Evolutionary conservation across 2,113 vertebrate genomes (phyloP).

Genomic region (Podarcis muralis): DNA sequence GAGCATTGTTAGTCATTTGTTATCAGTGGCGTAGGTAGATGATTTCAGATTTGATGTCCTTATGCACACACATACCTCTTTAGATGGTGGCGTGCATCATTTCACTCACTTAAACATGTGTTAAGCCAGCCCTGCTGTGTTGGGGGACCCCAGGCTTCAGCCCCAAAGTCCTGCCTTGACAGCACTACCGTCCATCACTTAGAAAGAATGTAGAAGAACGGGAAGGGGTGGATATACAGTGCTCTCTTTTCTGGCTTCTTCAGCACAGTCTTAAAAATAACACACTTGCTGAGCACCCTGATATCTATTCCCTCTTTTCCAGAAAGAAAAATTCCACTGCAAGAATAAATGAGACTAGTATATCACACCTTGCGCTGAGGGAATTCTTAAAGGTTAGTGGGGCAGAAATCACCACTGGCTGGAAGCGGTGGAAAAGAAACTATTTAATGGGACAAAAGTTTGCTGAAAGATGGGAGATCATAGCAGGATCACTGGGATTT

Average conservation of each 20-base stretch:
- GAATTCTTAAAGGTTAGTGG: conserved; percentile 46
- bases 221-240: rapidly evolving
- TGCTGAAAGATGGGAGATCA: conserved; percentile 25
- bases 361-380: conserved; percentile 30
- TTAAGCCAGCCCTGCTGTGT: not conserved
- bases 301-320: conserved; percentile 31
- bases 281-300: not conserved
- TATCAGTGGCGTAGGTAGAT: not conserved
- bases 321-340: conserved; percentile 28
- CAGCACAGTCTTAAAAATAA: not conserved
- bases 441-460: conserved; percentile 32
- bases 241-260: not conserved
- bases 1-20: not conserved
- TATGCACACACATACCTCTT: not conserved
- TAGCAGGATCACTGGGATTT: conserved; percentile 45
- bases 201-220: not conserved
- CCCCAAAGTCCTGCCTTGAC: not conserved
- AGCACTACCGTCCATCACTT: not conserved
- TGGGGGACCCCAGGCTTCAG: not conserved
- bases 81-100: not conserved
- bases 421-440: conserved; percentile 43
- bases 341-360: conserved; percentile 44
- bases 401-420: conserved; percentile 49
- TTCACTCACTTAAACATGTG: not conserved
- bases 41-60: not conserved